A percentile compares a stretch with the other conserved stretches of the same genome.
Conservation (phyloP, 2,113 vertebrate species). For the Benitochromis conjunctus region DNA sequence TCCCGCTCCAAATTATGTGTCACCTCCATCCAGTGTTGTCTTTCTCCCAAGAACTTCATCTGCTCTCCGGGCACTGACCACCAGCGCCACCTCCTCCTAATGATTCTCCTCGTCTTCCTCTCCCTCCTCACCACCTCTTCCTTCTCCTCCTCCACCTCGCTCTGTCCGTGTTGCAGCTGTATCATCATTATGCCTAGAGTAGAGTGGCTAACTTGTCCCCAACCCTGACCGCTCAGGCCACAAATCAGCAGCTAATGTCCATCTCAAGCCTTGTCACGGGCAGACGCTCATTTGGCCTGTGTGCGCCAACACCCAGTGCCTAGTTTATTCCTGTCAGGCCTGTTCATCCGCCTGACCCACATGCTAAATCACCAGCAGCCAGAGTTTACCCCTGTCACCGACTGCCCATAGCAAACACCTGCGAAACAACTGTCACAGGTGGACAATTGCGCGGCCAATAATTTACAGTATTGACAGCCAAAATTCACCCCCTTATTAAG, state of each 20-base stretch:
- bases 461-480: constrained; percentile 55
- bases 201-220: constrained; percentile 51
- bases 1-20: constrained; percentile 67
- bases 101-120: constrained; percentile 29
- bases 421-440: constrained; percentile 58
- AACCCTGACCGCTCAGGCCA: constrained; percentile 60
- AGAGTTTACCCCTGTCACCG: constrained; percentile 61
- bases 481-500: constrained; percentile 55
- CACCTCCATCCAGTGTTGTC: constrained; percentile 59
- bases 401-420: constrained; percentile 54
- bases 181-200: constrained; percentile 61
- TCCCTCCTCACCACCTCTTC: not conserved
- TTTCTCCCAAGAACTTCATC: constrained; percentile 57
- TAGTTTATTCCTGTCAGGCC: constrained; percentile 61
- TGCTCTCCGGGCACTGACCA: constrained; percentile 46
- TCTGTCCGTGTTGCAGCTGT: constrained; percentile 33
- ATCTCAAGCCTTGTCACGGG: constrained; percentile 62
- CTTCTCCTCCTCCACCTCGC: not conserved
- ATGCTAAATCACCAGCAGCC: constrained; percentile 61
- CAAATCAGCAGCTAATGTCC: constrained; percentile 72
- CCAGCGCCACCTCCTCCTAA: constrained; percentile 19
- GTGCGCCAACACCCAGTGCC: constrained; percentile 49
- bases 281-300: constrained; percentile 65
- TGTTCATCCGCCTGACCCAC: constrained; percentile 60
- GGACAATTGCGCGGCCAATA: constrained; percentile 56